Conservation (phyloP, 2,888 invertebrate species). For the Platycnemis pennipes region DNA sequence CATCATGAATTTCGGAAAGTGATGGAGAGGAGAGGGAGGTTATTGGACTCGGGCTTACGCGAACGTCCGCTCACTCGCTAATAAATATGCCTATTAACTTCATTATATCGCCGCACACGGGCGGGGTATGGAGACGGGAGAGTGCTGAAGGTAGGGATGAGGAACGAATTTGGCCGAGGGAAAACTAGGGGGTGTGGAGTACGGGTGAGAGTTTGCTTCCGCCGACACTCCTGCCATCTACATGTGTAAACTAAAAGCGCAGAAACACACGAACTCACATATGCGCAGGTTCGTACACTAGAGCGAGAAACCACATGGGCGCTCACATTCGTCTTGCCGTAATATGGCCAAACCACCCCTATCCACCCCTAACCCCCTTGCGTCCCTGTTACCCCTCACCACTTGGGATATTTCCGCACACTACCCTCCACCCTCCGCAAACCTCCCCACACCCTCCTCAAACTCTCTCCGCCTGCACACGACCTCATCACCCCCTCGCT, state of each 20-base stretch:
- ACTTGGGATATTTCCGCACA: not conserved
- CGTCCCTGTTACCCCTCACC: not conserved
- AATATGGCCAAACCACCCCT: not conserved
- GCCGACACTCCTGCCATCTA: constrained; percentile 31
- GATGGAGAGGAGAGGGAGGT: not conserved
- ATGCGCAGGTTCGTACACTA: not conserved
- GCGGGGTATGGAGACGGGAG: not conserved
- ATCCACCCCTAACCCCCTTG: not conserved
- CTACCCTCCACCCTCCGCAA: not conserved
- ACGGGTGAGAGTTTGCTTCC: not conserved
- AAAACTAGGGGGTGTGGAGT: not conserved
- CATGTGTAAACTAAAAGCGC: not conserved
- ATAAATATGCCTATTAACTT: too few species aligned
- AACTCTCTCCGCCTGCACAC: constrained; percentile 6
- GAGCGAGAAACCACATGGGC: not conserved
- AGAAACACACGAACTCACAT: too few species aligned
- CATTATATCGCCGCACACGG: too few species aligned
- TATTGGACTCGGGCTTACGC: not conserved
- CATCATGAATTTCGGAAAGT: constrained; percentile 24
- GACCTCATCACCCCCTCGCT: constrained; percentile 54
- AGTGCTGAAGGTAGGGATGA: not conserved
- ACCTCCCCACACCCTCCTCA: not conserved
- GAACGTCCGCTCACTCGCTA: too few species aligned
- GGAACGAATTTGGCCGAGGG: not conserved
- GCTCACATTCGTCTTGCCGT: not conserved